phyloP scores from a whole-genome alignment of 2,797 vertebrate genomes.

The Holocentrus rufus region DNA sequence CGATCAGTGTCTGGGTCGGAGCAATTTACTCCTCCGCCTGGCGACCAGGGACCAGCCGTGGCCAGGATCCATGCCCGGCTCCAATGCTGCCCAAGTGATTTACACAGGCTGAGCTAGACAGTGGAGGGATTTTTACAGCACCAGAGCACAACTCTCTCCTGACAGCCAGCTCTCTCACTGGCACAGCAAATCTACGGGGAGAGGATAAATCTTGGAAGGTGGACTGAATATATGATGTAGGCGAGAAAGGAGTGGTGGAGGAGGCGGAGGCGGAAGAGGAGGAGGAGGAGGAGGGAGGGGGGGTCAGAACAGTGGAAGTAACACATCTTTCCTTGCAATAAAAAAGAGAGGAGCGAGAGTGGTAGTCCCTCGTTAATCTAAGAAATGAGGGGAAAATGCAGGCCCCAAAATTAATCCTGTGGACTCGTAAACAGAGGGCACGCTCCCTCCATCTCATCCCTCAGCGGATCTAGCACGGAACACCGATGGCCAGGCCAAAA shows the following conservation, averaged over 20 bases:
- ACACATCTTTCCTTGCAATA: constrained; percentile 61
- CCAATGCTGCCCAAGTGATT: constrained; percentile 64
- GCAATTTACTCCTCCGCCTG: too few relatives aligned
- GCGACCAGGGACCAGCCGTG: constrained; percentile 29
- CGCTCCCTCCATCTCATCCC: constrained; percentile 26
- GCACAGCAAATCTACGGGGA: constrained; percentile 60
- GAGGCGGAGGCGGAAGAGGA: too few relatives aligned
- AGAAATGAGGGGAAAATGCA: constrained; percentile 48
- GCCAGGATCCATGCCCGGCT: constrained; percentile 58
- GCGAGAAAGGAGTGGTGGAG: constrained; percentile 30
- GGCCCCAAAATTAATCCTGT: constrained; percentile 57
- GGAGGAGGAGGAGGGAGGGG: constrained; percentile 8
- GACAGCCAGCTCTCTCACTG: constrained; percentile 70
- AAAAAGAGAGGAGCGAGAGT: constrained; percentile 28
- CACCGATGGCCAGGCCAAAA: constrained; percentile 23
- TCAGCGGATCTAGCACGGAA: constrained; percentile 16
- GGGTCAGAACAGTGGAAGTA: constrained; percentile 34
- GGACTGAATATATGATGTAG: constrained; percentile 59
- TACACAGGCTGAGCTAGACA: constrained; percentile 65
- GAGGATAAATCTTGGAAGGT: constrained; percentile 68
- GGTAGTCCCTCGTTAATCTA: constrained; percentile 59
- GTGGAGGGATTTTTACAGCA: constrained; percentile 63
- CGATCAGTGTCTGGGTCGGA: constrained; percentile 42
- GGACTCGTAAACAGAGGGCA: constrained; percentile 54
- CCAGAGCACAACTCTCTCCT: constrained; percentile 61